Conservation (phyloP, 2,113 vertebrate species). For the Petromus typicus region DNA sequence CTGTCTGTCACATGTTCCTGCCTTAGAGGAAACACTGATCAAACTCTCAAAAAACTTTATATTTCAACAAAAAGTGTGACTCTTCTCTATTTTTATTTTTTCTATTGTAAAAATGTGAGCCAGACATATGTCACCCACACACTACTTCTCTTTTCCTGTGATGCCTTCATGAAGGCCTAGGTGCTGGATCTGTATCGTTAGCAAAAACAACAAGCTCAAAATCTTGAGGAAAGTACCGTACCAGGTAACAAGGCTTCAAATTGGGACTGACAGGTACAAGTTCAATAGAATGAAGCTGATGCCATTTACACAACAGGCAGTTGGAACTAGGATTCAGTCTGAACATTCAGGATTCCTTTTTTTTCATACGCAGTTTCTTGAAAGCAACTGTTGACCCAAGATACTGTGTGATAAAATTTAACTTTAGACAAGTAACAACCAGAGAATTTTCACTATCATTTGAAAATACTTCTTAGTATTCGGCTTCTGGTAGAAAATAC, state of each 20-base stretch:
- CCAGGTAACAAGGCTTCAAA: neutral
- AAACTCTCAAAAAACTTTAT: neutral
- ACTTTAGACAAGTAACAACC: neutral
- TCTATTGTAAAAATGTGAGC: neutral
- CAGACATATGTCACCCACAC: neutral
- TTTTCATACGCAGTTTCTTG: neutral
- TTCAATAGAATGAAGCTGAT: neutral
- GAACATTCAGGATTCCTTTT: neutral
- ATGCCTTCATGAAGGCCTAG: neutral
- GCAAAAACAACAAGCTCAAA: neutral
- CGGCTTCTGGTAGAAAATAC: neutral
- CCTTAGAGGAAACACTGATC: neutral
- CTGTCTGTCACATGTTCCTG: neutral
- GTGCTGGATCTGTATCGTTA: neutral
- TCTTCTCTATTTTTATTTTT: neutral
- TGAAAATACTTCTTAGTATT: neutral
- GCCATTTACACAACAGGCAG: neutral
- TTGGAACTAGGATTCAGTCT: neutral
- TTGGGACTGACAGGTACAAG: fast-evolving
- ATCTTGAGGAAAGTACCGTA: neutral
- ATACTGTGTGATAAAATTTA: neutral
- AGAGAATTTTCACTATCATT: neutral
- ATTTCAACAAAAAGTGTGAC: neutral
- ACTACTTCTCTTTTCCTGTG: neutral
- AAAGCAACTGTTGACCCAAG: neutral